Conservation (phyloP, 2,113 vertebrate species). For the Cyprinus carpio region DNA sequence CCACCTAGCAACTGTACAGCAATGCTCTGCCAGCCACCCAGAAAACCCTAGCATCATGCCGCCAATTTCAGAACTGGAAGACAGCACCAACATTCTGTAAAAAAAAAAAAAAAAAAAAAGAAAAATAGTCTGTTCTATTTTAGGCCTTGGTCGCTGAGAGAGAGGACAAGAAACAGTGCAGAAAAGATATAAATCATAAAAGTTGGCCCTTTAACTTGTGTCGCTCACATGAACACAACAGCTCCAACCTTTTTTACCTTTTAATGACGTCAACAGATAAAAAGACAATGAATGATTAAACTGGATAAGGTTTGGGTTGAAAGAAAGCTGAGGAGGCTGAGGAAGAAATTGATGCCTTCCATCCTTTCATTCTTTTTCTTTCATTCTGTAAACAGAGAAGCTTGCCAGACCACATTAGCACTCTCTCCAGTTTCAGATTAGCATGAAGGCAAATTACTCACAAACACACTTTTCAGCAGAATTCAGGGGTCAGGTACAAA, state of each 20-base stretch:
- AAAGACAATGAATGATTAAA: constrained; percentile 1
- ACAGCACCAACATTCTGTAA: background rate
- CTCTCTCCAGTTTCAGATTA: constrained; percentile 1
- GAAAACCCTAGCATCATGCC: background rate
- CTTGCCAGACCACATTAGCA: background rate
- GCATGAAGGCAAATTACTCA: constrained; percentile 18
- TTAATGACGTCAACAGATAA: background rate
- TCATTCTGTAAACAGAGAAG: background rate
- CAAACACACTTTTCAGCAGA: background rate
- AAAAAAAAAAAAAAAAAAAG: background rate
- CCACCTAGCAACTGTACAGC: constrained; percentile 2
- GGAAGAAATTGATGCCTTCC: background rate
- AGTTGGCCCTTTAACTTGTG: background rate
- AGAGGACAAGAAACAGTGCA: background rate
- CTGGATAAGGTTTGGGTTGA: background rate
- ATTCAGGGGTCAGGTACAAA: background rate
- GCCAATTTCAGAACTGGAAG: background rate
- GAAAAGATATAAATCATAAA: background rate
- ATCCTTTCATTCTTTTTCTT: background rate
- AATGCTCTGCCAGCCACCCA: constrained; percentile 6
- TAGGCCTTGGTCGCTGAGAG: background rate
- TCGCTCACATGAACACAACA: background rate
- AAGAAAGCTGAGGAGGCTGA: background rate
- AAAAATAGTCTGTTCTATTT: background rate
- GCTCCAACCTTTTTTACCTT: too few species aligned